Evolutionary conservation across 2,888 invertebrate species (phyloP), one percentile per base, ranked within the genome.

Genomic region (Caenorhabditis afra): DNA sequence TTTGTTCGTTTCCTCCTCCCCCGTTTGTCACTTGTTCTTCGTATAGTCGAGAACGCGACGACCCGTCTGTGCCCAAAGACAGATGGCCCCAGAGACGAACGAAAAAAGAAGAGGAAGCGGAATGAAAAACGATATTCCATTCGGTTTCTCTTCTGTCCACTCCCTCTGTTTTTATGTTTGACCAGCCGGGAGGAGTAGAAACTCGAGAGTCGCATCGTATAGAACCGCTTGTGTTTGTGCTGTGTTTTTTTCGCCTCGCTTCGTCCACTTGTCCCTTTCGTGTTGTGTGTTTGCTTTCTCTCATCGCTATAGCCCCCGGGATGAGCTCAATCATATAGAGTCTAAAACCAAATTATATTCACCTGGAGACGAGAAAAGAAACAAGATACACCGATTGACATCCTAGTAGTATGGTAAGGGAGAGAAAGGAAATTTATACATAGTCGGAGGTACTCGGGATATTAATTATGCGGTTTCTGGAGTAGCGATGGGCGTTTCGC

Each of bases 81-180:
- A 59, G 20, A 68, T 68, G 68, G 67, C 44, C 44, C 20, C 29
- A 50, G 49, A 20, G 49, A 55, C 55, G 57, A 37, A 14, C 20
- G 14, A 47, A 47, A 58, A 57, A 50, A 58, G 11, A 10, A 58
- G 12, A 29, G 11, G 55, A 29, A 37, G 55, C 29, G 29, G 47
- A 66, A 57, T 66, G 66, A 66, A 58, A 67, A 67, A 67, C 67
- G 67, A 67, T 67, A 67, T 67, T 67, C 67, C 41, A 58, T 67
- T 29, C 4, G 29, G 3, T n/a, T n/a, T n/a, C n/a, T n/a, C n/a
- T 29, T 65, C 23, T 39, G 47, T 35, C 52, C 47, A 45, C 47
- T 58, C 41, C 45, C 37, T 57, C 45, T 39, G 49, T 67, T 45
- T 49, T 57, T 57, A 41, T 65, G 53, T 65, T 65, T 67, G 67